Evolutionary conservation across 2,113 vertebrate genomes (phyloP), one percentile per base, ranked within the genome.

Genomic region (Quiscalus mexicanus): DNA sequence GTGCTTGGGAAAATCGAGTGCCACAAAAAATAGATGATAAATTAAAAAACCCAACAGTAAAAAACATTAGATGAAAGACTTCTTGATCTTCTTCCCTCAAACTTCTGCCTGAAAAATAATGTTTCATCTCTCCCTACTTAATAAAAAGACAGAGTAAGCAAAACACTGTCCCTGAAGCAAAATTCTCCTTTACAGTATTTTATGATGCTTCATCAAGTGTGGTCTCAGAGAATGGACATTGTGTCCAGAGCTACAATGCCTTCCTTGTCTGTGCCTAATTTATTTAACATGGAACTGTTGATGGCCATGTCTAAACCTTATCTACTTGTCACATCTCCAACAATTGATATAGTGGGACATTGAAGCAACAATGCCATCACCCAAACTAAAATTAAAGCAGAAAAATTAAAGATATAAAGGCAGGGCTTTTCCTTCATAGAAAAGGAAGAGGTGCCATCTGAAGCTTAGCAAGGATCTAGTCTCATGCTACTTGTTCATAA

Each of bases 61-160:
- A 87, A 96, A 69, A 63, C 60, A 80, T 47, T 92, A 86, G 90
- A 95, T 96, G 60, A 97, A 97, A 97, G 83, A 42, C 35, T 88
- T 90, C 73, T 90, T 93, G 74, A 86, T 94, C 80, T 95, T 89
- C 93, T 92, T 92, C 60, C 45, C 30, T 94, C 59, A 70, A 73
- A 92, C 47, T 81, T 87, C 86, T 78, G 19, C 68, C 67, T 91
- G 55, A 89, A 94, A 94, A 89, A 59, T 31, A 93, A 87, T 33
- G 41, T 52, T 82, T 84, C 44, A 74, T 93, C 81, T 92, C 33
- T 90, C 70, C 19, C 30, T 50, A 30, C 65, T 93, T 91, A 84
- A 90, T 80, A 95, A 93, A 93, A 95, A 89, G 58, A n/a, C 67
- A 73, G 17, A 90, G 42, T 89, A 96, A 87, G 74, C 63, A 93